Percentiles rank a stretch among this genome's conserved stretches.
Conservation (phyloP, 2,113 vertebrate genomes). For the Silurus meridionalis region DNA sequence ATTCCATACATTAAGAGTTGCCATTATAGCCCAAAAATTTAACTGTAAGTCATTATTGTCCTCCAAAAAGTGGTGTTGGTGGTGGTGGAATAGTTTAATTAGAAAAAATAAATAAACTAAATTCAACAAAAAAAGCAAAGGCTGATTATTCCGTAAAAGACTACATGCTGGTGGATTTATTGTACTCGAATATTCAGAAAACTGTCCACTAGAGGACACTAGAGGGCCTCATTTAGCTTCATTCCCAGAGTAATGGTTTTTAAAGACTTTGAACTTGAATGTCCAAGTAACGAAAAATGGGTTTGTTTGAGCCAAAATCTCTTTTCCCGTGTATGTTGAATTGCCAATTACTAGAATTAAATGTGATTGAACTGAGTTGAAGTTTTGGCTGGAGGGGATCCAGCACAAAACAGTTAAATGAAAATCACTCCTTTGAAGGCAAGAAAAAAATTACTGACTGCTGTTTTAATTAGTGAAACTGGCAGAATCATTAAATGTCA, state of each 20-base stretch:
- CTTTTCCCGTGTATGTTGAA: constrained; percentile 23
- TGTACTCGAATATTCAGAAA: not conserved
- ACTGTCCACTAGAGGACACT: constrained; percentile 64
- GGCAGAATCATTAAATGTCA: not conserved
- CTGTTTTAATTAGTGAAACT: constrained; percentile 12
- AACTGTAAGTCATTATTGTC: not conserved
- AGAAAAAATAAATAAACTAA: not conserved
- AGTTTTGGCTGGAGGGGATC: constrained; percentile 8
- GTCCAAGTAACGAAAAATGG: not conserved
- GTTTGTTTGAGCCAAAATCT: constrained; percentile 14
- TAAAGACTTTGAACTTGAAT: constrained; percentile 41
- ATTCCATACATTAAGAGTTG: too few relatives aligned
- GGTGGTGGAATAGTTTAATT: not conserved
- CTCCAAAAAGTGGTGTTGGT: not conserved
- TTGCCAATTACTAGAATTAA: not conserved
- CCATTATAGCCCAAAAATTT: not conserved
- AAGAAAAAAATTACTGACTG: constrained; percentile 20
- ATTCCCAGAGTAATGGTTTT: not conserved
- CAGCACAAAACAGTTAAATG: constrained; percentile 18
- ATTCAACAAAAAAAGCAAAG: not conserved
- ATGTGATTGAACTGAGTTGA: constrained; percentile 12
- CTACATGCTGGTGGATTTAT: not conserved
- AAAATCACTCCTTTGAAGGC: constrained; percentile 10
- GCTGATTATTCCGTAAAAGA: not conserved
- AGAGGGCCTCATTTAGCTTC: constrained; percentile 3